These are phyloP conservation scores for Antechinus flavipes DNA, from an alignment of 2,113 vertebrate genomes.

Conservation along the genomic window DNA sequence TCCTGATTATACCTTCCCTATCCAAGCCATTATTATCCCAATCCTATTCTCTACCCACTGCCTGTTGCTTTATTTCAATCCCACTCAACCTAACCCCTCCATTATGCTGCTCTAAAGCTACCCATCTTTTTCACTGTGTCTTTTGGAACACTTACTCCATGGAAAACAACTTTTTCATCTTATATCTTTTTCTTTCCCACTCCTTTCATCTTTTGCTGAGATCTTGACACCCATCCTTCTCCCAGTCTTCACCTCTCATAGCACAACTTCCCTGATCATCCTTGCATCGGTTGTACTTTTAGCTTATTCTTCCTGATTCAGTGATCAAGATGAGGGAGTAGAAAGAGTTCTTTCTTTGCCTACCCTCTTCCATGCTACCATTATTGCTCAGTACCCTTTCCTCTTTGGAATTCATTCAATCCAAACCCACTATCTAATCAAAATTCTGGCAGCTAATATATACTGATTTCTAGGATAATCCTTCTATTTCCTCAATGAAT, in stretches of 20 bases:
- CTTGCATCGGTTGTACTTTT: not conserved
- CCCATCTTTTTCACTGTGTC: not conserved
- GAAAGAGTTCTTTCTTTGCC: not conserved
- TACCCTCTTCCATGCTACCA: not conserved
- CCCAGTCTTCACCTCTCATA: too few species aligned
- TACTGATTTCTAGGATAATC: not conserved
- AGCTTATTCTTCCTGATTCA: not conserved
- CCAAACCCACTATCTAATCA: not conserved
- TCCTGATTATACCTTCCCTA: not conserved
- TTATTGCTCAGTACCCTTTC: not conserved
- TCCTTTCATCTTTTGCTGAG: not conserved
- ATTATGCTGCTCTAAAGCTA: not conserved
- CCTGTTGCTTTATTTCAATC: not conserved
- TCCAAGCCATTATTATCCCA: not conserved
- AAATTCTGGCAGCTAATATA: not conserved
- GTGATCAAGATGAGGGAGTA: not conserved
- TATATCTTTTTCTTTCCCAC: not conserved
- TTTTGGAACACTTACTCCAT: not conserved
- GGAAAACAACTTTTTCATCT: not conserved
- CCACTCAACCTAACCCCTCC: not conserved
- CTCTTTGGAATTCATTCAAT: not conserved
- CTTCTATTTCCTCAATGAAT: not conserved
- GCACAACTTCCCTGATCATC: not conserved
- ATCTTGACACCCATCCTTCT: not conserved
- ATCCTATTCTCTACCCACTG: not conserved